phyloP scores from a whole-genome alignment of 64 coral and sea anemone genomes.

The Hydrozoanthus tunicans region DNA sequence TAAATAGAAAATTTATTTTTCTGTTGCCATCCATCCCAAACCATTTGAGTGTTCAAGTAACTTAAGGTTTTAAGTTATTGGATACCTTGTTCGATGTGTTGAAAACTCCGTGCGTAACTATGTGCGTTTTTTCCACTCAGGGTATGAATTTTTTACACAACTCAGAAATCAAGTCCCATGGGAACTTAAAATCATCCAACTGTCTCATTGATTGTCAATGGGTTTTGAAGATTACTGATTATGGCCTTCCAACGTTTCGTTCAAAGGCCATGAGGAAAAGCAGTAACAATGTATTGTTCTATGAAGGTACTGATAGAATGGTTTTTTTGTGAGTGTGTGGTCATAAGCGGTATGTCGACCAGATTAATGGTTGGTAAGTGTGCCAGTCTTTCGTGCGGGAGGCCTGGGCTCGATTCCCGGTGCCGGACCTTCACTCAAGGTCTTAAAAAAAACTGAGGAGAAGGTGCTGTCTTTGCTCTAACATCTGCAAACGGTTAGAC shows the following conservation, averaged over 20 bases:
- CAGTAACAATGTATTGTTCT: conserved; percentile 6
- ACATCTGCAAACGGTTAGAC: too few relatives aligned
- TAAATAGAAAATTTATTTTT: too few relatives aligned
- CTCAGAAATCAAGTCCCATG: conserved; percentile 91
- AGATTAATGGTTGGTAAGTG: too few relatives aligned
- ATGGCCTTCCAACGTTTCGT: conserved; percentile 85
- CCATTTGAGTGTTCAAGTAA: too few relatives aligned
- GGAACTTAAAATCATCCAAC: conserved; percentile 92
- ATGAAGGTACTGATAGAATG: conserved; percentile 56
- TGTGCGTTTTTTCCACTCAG: conserved; percentile 46
- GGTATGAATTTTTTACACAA: conserved; percentile 90
- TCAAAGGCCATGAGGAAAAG: conserved; percentile 77
- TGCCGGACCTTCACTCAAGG: too few relatives aligned
- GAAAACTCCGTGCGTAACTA: background rate
- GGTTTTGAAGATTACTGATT: conserved; percentile 96
- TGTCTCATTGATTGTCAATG: conserved; percentile 96
- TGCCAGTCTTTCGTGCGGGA: too few relatives aligned
- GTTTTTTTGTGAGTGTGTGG: background rate
- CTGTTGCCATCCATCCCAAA: too few relatives aligned
- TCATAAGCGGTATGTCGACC: too few relatives aligned
- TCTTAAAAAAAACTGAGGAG: too few relatives aligned
- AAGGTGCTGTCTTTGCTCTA: too few relatives aligned
- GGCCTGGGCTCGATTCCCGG: too few relatives aligned
- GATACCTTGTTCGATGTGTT: background rate
- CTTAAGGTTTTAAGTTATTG: too few relatives aligned